Conservation (phyloP, 2,888 invertebrate species). For the Omphaloscelis lunosa region DNA sequence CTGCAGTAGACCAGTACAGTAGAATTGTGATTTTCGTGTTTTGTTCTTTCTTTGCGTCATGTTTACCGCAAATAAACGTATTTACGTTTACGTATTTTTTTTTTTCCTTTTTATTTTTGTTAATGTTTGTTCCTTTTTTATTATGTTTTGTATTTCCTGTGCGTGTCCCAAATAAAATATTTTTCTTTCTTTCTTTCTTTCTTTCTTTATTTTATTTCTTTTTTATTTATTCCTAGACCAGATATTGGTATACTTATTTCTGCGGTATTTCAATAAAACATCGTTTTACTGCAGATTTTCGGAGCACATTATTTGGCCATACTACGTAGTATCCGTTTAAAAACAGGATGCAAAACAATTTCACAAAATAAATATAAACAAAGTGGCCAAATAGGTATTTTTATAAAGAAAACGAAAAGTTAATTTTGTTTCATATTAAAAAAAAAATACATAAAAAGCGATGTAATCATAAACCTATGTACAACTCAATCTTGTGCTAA, state of each 20-base stretch:
- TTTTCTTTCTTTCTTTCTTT: too few relatives aligned
- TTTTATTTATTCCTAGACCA: too few relatives aligned
- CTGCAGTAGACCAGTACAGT: neutral
- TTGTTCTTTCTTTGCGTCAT: too few relatives aligned
- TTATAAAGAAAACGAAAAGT: neutral
- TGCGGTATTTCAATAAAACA: neutral
- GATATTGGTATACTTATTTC: neutral
- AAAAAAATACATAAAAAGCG: neutral
- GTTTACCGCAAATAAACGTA: too few relatives aligned
- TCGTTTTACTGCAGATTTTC: neutral
- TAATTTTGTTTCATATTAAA: neutral
- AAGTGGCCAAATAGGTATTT: neutral
- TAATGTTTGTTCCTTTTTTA: too few relatives aligned
- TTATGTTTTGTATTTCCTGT: too few relatives aligned
- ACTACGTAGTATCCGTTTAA: neutral
- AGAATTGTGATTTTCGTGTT: too few relatives aligned
- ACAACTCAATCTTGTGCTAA: conserved; percentile 49
- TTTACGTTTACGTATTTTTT: too few relatives aligned
- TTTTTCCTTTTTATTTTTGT: too few relatives aligned
- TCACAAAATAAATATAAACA: neutral
- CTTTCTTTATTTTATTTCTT: too few relatives aligned
- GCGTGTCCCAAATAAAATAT: too few relatives aligned
- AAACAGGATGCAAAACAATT: neutral
- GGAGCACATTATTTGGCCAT: neutral
- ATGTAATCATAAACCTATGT: conserved; percentile 38